A percentile compares a stretch with the other conserved stretches of the same genome.
These are phyloP conservation scores for Cardiocondyla obscurior DNA, from an alignment of 1,140 invertebrate genomes.

Conservation along the genomic window DNA sequence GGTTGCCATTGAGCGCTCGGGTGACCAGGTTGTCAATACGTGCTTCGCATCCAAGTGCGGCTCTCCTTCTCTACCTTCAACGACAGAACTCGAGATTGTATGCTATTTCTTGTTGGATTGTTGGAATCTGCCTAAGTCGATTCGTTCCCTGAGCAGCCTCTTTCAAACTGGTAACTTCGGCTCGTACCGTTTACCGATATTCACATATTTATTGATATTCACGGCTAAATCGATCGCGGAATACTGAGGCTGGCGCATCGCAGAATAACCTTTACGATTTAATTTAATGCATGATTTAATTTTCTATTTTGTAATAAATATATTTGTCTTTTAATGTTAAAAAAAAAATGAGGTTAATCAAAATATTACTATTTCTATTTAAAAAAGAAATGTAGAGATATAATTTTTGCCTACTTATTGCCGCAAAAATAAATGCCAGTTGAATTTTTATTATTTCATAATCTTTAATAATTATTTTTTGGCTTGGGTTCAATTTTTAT, in stretches of 20 bases:
- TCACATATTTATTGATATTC: conserved; percentile 41
- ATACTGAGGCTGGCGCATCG: background rate
- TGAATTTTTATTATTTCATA: background rate
- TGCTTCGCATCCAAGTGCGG: conserved; percentile 71
- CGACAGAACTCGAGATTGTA: conserved; percentile 65
- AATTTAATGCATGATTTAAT: background rate
- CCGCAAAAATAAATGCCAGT: no score
- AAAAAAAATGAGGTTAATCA: background rate
- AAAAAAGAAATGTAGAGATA: background rate
- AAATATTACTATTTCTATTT: background rate
- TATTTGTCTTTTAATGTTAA: background rate
- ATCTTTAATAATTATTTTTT: no score
- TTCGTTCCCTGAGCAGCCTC: background rate
- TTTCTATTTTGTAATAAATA: background rate
- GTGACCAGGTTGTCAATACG: conserved; percentile 78
- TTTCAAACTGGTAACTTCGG: conserved; percentile 14
- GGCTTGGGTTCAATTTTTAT: no score
- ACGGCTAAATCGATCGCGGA: background rate
- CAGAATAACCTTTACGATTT: background rate
- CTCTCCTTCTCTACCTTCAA: conserved; percentile 39
- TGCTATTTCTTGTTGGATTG: conserved; percentile 60
- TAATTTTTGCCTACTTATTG: no score
- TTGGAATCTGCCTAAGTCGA: conserved; percentile 62
- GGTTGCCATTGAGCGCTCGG: conserved; percentile 64
- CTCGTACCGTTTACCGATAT: conserved; percentile 34